A percentile compares a stretch with the other conserved stretches of the same genome.
Conservation (phyloP, 2,113 vertebrate species). For the Erythrocercus mccallii region DNA sequence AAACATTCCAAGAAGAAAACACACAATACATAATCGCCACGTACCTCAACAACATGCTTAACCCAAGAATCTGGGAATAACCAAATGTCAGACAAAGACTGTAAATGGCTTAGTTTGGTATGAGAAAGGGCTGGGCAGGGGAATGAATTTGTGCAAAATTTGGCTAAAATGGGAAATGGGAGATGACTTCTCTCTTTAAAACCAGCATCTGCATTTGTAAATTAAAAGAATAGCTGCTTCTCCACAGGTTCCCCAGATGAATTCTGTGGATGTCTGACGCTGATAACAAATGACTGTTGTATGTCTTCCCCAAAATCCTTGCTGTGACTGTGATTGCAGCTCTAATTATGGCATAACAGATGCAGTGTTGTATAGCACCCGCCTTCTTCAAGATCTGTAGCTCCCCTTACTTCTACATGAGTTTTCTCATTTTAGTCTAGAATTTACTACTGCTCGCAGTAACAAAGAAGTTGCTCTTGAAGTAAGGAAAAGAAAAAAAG, state of each 20-base stretch:
- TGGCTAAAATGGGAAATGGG: not conserved
- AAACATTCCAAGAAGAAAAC: not conserved
- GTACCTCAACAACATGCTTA: not conserved
- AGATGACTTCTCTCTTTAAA: not conserved
- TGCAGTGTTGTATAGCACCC: constrained; percentile 8
- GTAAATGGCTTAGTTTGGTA: not conserved
- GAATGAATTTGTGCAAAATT: not conserved
- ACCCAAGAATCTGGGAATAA: not conserved
- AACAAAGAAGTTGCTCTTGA: not conserved
- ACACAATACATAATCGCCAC: rapidly evolving
- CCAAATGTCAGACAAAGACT: not conserved
- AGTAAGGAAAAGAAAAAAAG: not conserved
- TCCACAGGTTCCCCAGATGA: not conserved
- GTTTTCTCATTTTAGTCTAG: not conserved
- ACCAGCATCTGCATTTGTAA: not conserved
- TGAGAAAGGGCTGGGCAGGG: not conserved
- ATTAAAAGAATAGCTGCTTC: not conserved
- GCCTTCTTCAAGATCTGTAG: not conserved
- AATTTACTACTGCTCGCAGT: constrained; percentile 1
- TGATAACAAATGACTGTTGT: not conserved
- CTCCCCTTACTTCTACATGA: not conserved
- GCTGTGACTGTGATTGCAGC: not conserved
- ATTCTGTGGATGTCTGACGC: not conserved
- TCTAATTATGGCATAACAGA: constrained; percentile 43
- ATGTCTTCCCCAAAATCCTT: not conserved